Evolutionary conservation across 2,797 vertebrate genomes (phyloP).

Genomic region (Tinamus major): DNA sequence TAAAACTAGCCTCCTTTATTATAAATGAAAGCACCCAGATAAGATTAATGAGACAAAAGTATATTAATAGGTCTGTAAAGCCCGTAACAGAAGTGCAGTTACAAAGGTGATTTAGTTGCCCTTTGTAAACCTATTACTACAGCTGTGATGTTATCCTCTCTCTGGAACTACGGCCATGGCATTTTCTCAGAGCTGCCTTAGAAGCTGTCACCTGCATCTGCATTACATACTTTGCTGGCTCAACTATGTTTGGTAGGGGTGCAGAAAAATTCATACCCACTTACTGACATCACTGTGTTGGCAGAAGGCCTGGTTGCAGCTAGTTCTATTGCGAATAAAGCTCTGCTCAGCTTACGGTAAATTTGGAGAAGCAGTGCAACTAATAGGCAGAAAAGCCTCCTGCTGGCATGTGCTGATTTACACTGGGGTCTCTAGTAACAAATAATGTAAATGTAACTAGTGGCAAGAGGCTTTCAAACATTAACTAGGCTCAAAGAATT

Average conservation of each 20-base stretch:
- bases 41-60: not conserved
- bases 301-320: not conserved
- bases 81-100: not conserved
- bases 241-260: not conserved
- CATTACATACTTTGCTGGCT: not conserved
- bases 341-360: not conserved
- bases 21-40: not conserved
- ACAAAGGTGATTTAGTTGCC: constrained; percentile 5
- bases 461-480: not conserved
- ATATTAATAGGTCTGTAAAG: constrained; percentile 22
- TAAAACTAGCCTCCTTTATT: not conserved
- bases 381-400: not conserved
- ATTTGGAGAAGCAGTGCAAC: not conserved
- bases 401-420: not conserved
- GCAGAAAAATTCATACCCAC: not conserved
- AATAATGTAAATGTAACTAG: not conserved
- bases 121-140: not conserved
- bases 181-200: not conserved
- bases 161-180: not conserved
- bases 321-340: not conserved
- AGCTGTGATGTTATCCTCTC: not conserved
- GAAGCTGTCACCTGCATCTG: not conserved
- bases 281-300: not conserved
- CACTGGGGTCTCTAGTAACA: not conserved
- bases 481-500: not conserved